These are phyloP conservation scores for Oreohelix idahoensis DNA, from an alignment of 1,140 invertebrate genomes.

Conservation along the genomic window DNA sequence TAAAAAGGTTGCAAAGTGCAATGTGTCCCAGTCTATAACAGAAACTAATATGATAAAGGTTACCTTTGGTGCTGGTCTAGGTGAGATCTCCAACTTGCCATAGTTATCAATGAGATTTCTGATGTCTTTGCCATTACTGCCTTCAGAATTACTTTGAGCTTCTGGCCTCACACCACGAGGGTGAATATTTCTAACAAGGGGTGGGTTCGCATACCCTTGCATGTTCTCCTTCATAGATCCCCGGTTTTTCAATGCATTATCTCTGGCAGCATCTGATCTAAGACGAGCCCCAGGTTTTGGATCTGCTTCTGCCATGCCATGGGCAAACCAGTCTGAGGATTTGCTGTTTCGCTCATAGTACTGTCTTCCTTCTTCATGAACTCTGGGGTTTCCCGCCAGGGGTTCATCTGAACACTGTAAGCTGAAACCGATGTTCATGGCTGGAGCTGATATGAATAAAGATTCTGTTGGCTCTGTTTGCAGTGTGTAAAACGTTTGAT, in stretches of 20 bases:
- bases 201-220: slow-evolving; percentile 62
- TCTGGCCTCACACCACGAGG: slow-evolving; percentile 16
- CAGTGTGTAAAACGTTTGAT: too few species aligned
- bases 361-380: slow-evolving; percentile 34
- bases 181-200: slow-evolving; percentile 33
- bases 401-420: slow-evolving; percentile 14
- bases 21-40: too few species aligned
- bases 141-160: slow-evolving; percentile 52
- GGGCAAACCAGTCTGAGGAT: slow-evolving; percentile 26
- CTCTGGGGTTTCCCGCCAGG: slow-evolving; percentile 11
- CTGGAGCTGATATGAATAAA: too few species aligned
- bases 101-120: slow-evolving; percentile 66
- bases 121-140: slow-evolving; percentile 64
- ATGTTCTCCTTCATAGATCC: slow-evolving; percentile 64
- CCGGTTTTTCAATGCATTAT: slow-evolving; percentile 33
- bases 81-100: slow-evolving; percentile 52
- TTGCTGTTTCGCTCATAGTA: slow-evolving; percentile 34
- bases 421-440: slow-evolving; percentile 15
- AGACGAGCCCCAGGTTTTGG: slow-evolving; percentile 28
- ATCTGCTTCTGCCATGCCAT: background rate
- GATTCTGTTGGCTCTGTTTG: too few species aligned
- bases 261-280: slow-evolving; percentile 18
- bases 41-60: too few species aligned
- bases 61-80: slow-evolving; percentile 30
- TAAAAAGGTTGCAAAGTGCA: too few species aligned